phyloP scores from a whole-genome alignment of 2,888 invertebrate species.

The Podabrus alpinus region DNA sequence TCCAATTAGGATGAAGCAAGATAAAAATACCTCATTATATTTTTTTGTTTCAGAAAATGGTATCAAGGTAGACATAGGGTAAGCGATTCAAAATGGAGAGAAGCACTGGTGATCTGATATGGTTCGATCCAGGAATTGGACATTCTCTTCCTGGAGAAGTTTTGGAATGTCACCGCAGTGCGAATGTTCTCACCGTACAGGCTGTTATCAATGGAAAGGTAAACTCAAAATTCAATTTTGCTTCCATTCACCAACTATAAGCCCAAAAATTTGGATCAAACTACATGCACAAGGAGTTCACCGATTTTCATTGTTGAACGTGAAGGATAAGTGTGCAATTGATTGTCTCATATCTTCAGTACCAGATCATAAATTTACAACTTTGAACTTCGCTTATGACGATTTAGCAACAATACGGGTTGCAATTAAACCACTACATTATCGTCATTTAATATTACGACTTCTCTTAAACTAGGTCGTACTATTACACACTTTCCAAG shows the following conservation, averaged over 20 bases:
- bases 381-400: neutral
- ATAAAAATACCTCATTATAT: neutral
- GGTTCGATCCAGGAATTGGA: slow-evolving; percentile 91
- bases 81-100: slow-evolving; percentile 58
- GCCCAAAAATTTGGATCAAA: too few relatives aligned
- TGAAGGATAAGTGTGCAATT: neutral
- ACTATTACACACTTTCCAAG: slow-evolving; percentile 2
- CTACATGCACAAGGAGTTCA: neutral
- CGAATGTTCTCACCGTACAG: slow-evolving; percentile 87
- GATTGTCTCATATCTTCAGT: neutral
- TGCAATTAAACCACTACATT: neutral
- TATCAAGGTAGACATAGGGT: neutral
- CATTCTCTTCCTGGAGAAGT: slow-evolving; percentile 91
- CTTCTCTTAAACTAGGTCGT: neutral
- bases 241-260: too few relatives aligned
- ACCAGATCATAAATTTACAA: neutral
- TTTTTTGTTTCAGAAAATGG: neutral
- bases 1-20: neutral
- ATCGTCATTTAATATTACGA: neutral
- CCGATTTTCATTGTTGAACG: neutral
- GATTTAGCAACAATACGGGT: neutral
- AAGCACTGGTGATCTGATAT: slow-evolving; percentile 85
- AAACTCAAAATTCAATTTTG: too few relatives aligned
- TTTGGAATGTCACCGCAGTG: slow-evolving; percentile 86
- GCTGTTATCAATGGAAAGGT: slow-evolving; percentile 88